Evolutionary conservation across 2,888 invertebrate genomes (phyloP).

Genomic region (Lapara coniferarum): DNA sequence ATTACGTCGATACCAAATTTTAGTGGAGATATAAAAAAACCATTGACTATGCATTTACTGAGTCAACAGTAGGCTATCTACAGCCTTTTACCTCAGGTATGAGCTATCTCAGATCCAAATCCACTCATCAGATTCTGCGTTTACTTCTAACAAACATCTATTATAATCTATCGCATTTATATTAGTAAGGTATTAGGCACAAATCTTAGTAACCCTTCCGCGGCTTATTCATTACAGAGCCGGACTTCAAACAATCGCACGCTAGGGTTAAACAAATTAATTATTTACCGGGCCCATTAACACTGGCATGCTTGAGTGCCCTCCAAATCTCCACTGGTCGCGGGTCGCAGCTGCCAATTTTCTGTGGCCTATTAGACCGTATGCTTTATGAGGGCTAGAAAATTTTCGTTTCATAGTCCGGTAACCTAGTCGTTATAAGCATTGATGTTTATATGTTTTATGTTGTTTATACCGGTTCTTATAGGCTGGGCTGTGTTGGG

Average conservation of each 20-base stretch:
- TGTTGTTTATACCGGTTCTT: too few relatives aligned
- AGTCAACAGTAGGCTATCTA: too few relatives aligned
- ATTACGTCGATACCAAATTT: too few relatives aligned
- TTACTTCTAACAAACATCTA: too few relatives aligned
- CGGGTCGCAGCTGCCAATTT: slow-evolving; percentile 34
- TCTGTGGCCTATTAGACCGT: slow-evolving; percentile 5
- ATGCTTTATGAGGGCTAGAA: slow-evolving; percentile 10
- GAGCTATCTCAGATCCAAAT: too few relatives aligned
- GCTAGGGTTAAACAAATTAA: slow-evolving; percentile 62
- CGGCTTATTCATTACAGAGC: slow-evolving; percentile 50
- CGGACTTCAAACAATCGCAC: slow-evolving; percentile 60
- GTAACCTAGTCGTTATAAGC: not conserved
- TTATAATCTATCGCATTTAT: too few relatives aligned
- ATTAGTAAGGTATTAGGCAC: not conserved
- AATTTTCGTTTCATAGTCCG: not conserved
- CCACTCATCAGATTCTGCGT: too few relatives aligned
- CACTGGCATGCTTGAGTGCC: slow-evolving; percentile 33
- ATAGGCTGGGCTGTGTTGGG: too few relatives aligned
- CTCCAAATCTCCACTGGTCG: slow-evolving; percentile 28
- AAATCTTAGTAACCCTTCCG: slow-evolving; percentile 6
- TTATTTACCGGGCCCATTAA: slow-evolving; percentile 54
- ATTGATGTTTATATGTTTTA: too few relatives aligned
- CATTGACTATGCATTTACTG: too few relatives aligned
- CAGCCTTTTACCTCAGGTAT: too few relatives aligned
- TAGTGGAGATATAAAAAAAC: too few relatives aligned